These are phyloP conservation scores for Cerceris ruficornis DNA, from an alignment of 2,888 invertebrate species.

Conservation along the genomic window DNA sequence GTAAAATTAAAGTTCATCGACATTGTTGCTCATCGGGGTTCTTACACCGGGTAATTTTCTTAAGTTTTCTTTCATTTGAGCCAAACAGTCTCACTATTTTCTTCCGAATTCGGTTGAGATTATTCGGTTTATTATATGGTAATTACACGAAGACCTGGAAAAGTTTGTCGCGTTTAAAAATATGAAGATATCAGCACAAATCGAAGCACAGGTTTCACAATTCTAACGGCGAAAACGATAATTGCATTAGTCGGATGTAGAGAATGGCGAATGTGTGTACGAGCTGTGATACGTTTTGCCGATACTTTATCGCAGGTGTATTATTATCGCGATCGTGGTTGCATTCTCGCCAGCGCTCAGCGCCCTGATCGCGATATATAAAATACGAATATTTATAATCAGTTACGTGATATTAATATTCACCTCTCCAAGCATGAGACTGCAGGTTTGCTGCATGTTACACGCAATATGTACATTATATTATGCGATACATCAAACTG, in stretches of 20 bases:
- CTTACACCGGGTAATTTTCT: too few relatives aligned
- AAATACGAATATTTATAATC: constrained; percentile 8
- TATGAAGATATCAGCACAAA: too few relatives aligned
- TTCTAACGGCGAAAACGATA: too few relatives aligned
- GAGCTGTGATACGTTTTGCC: background rate
- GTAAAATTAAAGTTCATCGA: too few relatives aligned
- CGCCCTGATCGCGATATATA: background rate
- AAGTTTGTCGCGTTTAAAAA: too few relatives aligned
- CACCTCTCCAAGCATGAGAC: background rate
- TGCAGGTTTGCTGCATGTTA: background rate
- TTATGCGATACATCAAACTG: constrained; percentile 3
- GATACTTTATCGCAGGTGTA: constrained; percentile 4
- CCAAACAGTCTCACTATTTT: too few relatives aligned
- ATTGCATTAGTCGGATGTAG: background rate
- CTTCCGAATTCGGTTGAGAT: too few relatives aligned
- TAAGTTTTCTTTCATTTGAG: too few relatives aligned
- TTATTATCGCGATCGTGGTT: background rate
- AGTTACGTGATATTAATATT: constrained; percentile 22
- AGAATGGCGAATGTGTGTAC: background rate
- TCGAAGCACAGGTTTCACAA: too few relatives aligned
- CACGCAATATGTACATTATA: constrained; percentile 10
- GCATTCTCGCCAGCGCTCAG: background rate
- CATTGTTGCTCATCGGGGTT: too few relatives aligned
- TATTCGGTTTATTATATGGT: too few relatives aligned
- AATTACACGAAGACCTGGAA: too few relatives aligned